Percentiles rank a stretch among this genome's conserved stretches.
Conservation (phyloP, 2,113 vertebrate genomes). For the Laticauda colubrina region DNA sequence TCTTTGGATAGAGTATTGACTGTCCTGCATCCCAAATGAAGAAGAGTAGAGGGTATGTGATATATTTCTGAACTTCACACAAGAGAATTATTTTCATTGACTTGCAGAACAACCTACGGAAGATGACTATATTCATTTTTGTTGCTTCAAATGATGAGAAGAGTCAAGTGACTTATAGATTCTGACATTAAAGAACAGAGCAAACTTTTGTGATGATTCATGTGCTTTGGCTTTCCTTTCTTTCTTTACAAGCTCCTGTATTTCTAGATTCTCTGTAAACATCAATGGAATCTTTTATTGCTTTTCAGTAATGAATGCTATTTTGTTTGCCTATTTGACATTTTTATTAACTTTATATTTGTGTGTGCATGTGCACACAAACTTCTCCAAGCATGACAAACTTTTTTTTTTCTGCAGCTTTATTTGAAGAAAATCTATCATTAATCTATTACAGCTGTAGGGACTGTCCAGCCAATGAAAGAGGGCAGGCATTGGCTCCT, state of each 20-base stretch:
- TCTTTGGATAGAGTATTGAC: background rate
- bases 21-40: background rate
- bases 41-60: background rate
- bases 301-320: conserved; percentile 55
- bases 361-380: background rate
- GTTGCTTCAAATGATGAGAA: conserved; percentile 4
- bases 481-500: conserved; percentile 74
- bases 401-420: conserved; percentile 47
- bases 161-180: conserved; percentile 4
- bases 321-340: conserved; percentile 64
- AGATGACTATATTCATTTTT: conserved; percentile 14
- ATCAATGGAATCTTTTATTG: conserved; percentile 52
- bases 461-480: conserved; percentile 80
- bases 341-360: conserved; percentile 64
- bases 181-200: conserved; percentile 49
- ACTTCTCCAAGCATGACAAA: conserved; percentile 46
- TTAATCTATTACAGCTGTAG: conserved; percentile 88
- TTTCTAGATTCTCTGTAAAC: conserved; percentile 35
- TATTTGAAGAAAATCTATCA: conserved; percentile 76
- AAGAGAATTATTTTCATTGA: background rate
- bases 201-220: conserved; percentile 44
- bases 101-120: background rate
- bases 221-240: conserved; percentile 27
- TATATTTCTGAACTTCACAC: background rate
- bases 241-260: background rate